phyloP scores from a whole-genome alignment of 2,113 vertebrate genomes.

The Sciurus niger region DNA sequence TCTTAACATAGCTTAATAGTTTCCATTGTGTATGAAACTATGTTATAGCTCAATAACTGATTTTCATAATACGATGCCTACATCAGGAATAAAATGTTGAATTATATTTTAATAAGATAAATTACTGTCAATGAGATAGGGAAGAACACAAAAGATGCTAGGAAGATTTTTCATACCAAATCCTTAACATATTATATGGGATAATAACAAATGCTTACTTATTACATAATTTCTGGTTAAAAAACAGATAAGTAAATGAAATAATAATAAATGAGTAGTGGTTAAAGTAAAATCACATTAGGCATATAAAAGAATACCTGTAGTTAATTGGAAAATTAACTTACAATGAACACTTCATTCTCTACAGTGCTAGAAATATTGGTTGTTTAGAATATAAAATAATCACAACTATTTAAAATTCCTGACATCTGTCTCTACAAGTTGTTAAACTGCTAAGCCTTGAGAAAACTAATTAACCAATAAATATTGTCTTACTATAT shows the following conservation, averaged over 20 bases:
- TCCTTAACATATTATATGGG: neutral
- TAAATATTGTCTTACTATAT: constrained; percentile 12
- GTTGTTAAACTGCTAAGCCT: constrained; percentile 45
- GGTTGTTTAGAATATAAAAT: constrained; percentile 67
- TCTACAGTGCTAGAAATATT: constrained; percentile 50
- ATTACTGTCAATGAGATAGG: constrained; percentile 3
- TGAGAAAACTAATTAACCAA: constrained; percentile 62
- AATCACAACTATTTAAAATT: constrained; percentile 54
- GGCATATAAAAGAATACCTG: constrained; percentile 33
- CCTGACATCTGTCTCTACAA: constrained; percentile 14
- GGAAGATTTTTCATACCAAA: constrained; percentile 32
- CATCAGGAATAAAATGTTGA: constrained; percentile 1
- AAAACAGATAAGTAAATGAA: constrained; percentile 41
- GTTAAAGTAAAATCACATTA: constrained; percentile 58
- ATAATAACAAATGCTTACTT: constrained; percentile 31
- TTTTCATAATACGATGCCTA: constrained; percentile 39
- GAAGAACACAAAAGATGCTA: constrained; percentile 34
- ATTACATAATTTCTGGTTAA: constrained; percentile 4
- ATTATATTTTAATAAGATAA: neutral
- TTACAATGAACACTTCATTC: constrained; percentile 27
- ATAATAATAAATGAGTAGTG: neutral
- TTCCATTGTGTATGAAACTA: neutral
- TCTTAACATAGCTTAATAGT: neutral
- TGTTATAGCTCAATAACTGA: constrained; percentile 23
- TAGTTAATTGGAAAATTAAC: constrained; percentile 61